Percentiles rank a stretch among this genome's conserved stretches.
phyloP scores from a whole-genome alignment of 1,140 invertebrate genomes.

The Sitophilus oryzae region DNA sequence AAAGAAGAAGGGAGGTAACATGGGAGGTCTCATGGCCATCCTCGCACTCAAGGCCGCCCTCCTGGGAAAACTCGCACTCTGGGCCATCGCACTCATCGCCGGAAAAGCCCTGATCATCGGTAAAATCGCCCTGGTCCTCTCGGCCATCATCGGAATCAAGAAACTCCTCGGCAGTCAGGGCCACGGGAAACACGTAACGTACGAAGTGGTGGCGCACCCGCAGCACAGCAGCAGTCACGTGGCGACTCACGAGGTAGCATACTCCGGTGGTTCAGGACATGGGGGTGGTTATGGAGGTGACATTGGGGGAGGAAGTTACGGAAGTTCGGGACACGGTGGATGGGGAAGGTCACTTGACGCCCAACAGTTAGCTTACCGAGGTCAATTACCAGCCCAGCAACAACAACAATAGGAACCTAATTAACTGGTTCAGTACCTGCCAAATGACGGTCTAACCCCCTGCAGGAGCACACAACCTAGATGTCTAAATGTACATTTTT shows the following conservation, averaged over 20 bases:
- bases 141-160: constrained; percentile 75
- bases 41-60: constrained; percentile 72
- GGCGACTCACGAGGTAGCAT: constrained; percentile 51
- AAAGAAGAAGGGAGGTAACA: constrained; percentile 74
- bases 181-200: constrained; percentile 74
- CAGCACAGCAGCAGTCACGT: constrained; percentile 65
- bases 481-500: constrained; percentile 18
- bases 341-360: constrained; percentile 68
- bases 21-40: constrained; percentile 68
- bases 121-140: constrained; percentile 75
- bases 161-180: constrained; percentile 58
- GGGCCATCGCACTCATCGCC: constrained; percentile 73
- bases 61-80: constrained; percentile 66
- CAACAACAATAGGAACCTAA: constrained; percentile 10
- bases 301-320: constrained; percentile 50
- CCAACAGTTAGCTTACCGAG: constrained; percentile 68
- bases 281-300: constrained; percentile 51
- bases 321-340: constrained; percentile 54
- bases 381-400: constrained; percentile 47
- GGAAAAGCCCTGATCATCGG: constrained; percentile 78
- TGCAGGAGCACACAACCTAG: background rate
- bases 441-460: constrained; percentile 29
- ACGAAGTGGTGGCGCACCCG: constrained; percentile 77
- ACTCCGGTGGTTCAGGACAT: constrained; percentile 48
- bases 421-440: constrained; percentile 39